Evolutionary conservation across 2,797 vertebrate species (phyloP), one percentile per base, ranked within the genome.

Genomic region (Falco columbarius): DNA sequence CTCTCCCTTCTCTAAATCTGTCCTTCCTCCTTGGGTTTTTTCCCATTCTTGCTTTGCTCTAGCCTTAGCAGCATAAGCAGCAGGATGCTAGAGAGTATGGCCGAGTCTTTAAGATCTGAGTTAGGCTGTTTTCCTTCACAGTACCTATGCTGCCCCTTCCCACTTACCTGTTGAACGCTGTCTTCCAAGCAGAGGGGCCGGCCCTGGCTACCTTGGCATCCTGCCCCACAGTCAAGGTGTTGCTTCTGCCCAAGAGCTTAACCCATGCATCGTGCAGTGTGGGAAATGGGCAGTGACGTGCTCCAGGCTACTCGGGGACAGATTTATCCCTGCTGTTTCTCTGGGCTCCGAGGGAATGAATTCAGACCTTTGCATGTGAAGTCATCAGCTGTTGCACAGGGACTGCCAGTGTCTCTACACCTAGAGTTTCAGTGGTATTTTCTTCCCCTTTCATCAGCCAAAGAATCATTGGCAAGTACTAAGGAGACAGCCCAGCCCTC

Each of bases 91-190:
- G 11, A 61, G 63, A 76, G 18, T 13, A 56, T 32, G 30, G 49
- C 7, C 66, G 3, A 30, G 30, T 51, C 44, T 86, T 72, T 59
- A 36, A 46, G 32, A n/a, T 63, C 20, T 0, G 3, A 82, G 29
- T 34, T 63, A 65, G 32, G 47, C 30, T 29, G 10, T 81, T 83
- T 75, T 61, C n/a, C 14, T 59, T 89, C 58, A 46, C 0, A 0
- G 0, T 58, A 47, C 55, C 13, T 47, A 14, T 68, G 59, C 58
- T 89, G 3, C 29, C 17, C 40, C 29, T 95, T 92, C 54, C 44
- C 14, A 15, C n/a, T 81, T 27, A 19, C 7, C 16, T 3, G 5
- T 3, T 67, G 16, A 75, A 8, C 0, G 0, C 16, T n/a, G 9
- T 62, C 91, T 62, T 42, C 59, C 34, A 66, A 58, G 59, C 59